phyloP scores from a whole-genome alignment of 2,888 invertebrate species.

The Galeruca laticollis region DNA sequence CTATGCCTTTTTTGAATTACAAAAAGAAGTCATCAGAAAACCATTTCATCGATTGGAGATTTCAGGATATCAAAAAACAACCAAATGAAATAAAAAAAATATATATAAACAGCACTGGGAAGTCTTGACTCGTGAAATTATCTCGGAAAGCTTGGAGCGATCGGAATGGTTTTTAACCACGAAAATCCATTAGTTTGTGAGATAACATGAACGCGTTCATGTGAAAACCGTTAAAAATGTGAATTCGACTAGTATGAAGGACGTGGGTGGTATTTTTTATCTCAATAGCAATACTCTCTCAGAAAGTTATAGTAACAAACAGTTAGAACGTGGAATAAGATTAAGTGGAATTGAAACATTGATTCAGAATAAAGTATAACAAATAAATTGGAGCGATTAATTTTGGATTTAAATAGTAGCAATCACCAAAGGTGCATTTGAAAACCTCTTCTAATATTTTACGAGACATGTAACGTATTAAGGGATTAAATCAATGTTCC shows the following conservation, averaged over 20 bases:
- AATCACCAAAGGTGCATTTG: too few species aligned
- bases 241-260: background rate
- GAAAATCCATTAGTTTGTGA: constrained; percentile 40
- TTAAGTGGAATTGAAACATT: too few species aligned
- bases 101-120: constrained; percentile 26
- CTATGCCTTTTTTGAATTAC: background rate
- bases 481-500: too few species aligned
- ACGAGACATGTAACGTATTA: too few species aligned
- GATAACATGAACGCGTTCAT: constrained; percentile 38
- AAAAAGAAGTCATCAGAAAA: background rate
- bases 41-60: background rate
- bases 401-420: too few species aligned
- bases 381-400: too few species aligned
- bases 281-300: background rate
- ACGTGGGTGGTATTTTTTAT: constrained; percentile 5
- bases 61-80: constrained; percentile 16
- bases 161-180: constrained; percentile 33
- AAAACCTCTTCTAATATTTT: too few species aligned
- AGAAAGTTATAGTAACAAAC: background rate
- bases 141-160: constrained; percentile 28
- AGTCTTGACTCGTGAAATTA: constrained; percentile 38
- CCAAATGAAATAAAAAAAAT: constrained; percentile 14
- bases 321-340: background rate
- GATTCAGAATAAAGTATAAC: too few species aligned
- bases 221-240: constrained; percentile 35